A percentile compares a stretch with the other conserved stretches of the same genome.
Evolutionary conservation across 2,797 vertebrate species (phyloP).

Genomic region (Sebastes alutus): DNA sequence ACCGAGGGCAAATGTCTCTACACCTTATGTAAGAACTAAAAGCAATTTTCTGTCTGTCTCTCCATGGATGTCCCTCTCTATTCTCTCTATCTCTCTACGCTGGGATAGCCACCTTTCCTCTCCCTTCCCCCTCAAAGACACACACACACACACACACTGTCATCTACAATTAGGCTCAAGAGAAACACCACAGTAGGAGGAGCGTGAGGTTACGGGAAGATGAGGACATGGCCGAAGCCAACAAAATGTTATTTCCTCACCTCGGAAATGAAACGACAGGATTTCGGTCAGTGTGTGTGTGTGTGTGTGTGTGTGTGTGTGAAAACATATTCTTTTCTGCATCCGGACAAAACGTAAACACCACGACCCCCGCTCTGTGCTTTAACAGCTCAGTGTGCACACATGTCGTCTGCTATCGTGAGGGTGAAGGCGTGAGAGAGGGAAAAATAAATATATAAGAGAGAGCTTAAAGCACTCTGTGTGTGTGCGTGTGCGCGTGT

Average conservation of each 20-base stretch:
- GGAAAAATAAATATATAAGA: conserved; percentile 9
- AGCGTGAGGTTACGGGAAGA: conserved; percentile 62
- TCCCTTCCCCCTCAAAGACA: conserved; percentile 69
- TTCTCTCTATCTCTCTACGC: conserved; percentile 45
- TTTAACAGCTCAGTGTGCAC: conserved; percentile 27
- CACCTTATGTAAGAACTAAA: conserved; percentile 45
- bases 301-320: conserved; percentile 7
- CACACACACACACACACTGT: conserved; percentile 68
- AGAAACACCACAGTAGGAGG: conserved; percentile 71
- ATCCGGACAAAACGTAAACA: conserved; percentile 1
- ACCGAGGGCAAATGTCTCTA: conserved; percentile 9
- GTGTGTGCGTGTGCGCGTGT: background rate
- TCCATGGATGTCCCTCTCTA: conserved; percentile 32
- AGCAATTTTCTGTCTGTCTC: conserved; percentile 34
- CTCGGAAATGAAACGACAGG: conserved; percentile 36
- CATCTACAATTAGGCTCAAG: conserved; percentile 79
- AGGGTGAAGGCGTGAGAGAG: conserved; percentile 11
- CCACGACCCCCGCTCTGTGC: background rate
- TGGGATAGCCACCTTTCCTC: conserved; percentile 66
- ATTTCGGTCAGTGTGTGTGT: conserved; percentile 5
- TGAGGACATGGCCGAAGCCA: conserved; percentile 46
- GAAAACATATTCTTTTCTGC: conserved; percentile 10
- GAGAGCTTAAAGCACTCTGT: conserved; percentile 8
- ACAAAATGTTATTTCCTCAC: conserved; percentile 61
- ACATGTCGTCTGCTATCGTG: conserved; percentile 8